A percentile compares a stretch with the other conserved stretches of the same genome.
These are phyloP conservation scores for Himalopsyche phryganea DNA, from an alignment of 1,140 invertebrate genomes.

Conservation along the genomic window DNA sequence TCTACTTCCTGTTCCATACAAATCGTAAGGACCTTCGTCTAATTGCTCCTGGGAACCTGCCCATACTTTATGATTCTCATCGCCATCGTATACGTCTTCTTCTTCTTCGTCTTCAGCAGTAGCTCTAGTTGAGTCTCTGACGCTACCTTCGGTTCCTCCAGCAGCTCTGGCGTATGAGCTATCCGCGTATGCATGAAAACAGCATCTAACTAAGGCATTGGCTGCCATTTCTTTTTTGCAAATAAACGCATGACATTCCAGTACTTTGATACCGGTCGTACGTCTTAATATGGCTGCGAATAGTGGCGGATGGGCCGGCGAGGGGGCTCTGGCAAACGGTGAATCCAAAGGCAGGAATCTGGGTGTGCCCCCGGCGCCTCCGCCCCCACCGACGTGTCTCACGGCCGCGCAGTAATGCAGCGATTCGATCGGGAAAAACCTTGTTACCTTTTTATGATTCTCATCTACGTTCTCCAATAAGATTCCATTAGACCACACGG, in stretches of 20 bases:
- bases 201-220: constrained; percentile 89
- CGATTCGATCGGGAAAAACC: constrained; percentile 96
- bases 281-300: constrained; percentile 94
- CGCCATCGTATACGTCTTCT: constrained; percentile 77
- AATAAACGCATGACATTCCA: constrained; percentile 99
- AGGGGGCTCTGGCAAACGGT: constrained; percentile 87
- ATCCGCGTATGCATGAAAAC: constrained; percentile 93
- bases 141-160: constrained; percentile 44
- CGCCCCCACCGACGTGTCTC: constrained; percentile 70
- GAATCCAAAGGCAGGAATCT: constrained; percentile 95
- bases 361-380: constrained; percentile 62
- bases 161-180: constrained; percentile 78
- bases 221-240: constrained; percentile 93
- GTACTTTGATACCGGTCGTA: constrained; percentile 96
- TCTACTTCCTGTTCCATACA: constrained; percentile 69
- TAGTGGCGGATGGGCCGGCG: constrained; percentile 85
- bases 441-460: constrained; percentile 87
- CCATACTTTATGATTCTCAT: constrained; percentile 94
- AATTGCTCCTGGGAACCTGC: constrained; percentile 71
- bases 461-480: constrained; percentile 96
- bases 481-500: constrained; percentile 95
- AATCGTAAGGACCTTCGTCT: constrained; percentile 68
- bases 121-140: constrained; percentile 49
- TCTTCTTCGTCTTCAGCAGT: constrained; percentile 65
- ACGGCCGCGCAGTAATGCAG: constrained; percentile 98